Evolutionary conservation across 30 jellyfish, hydroid and myxozoan species (phyloP).

Genomic region (Haliclystus octoradiatus): DNA sequence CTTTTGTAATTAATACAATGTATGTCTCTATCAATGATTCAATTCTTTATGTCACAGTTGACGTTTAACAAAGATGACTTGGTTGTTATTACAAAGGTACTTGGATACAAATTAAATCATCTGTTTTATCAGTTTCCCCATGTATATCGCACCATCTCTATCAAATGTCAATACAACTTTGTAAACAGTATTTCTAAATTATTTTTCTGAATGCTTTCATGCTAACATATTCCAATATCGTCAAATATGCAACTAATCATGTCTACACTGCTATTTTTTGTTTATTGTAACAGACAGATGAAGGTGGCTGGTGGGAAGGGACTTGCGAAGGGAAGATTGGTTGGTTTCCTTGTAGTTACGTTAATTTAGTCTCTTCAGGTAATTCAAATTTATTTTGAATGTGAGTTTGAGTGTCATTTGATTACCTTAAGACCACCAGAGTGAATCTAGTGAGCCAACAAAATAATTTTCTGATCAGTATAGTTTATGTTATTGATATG

Average conservation of each 20-base stretch:
- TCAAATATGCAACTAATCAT: too few relatives aligned
- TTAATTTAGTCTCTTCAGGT: conserved; percentile 75
- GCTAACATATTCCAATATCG: too few relatives aligned
- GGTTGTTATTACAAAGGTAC: conserved; percentile 71
- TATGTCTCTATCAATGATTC: neutral
- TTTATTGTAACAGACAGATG: conserved; percentile 49
- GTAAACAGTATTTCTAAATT: too few relatives aligned
- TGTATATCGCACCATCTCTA: too few relatives aligned
- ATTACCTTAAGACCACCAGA: too few relatives aligned
- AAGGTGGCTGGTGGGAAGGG: conserved; percentile 99
- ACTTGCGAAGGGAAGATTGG: conserved; percentile 93
- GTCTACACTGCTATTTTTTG: neutral
- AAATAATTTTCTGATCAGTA: too few relatives aligned
- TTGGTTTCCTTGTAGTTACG: conserved; percentile 88
- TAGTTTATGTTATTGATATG: too few relatives aligned
- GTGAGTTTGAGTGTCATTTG: too few relatives aligned
- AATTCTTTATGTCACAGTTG: conserved; percentile 31
- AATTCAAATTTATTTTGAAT: neutral
- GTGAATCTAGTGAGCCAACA: too few relatives aligned
- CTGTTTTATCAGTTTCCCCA: too few relatives aligned
- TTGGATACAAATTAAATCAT: neutral
- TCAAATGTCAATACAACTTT: too few relatives aligned
- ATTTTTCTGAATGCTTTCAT: too few relatives aligned
- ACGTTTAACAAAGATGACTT: conserved; percentile 91
- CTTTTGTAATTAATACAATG: neutral